Base-by-base conservation (phyloP, 2,113 vertebrate genomes). In the Amphiprion ocellaris region DNA sequence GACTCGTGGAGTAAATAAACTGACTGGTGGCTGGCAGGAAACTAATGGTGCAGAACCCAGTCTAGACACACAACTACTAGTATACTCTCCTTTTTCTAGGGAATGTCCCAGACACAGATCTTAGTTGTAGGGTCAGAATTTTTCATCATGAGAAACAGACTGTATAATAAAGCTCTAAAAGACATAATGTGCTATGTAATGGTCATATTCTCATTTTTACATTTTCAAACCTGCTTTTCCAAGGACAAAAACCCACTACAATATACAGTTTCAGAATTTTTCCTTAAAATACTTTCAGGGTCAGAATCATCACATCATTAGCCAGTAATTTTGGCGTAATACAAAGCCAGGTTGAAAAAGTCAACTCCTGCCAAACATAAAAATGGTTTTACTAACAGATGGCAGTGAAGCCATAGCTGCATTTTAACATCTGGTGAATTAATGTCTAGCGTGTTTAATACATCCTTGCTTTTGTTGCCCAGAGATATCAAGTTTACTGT, bases 1-100 rank as follows among this genome's bases (percentile, higher is more conserved):
- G 54, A 65, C 33, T 69, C 55, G 41, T 23, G 54, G 66, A 21
- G 79, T 62, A 87, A 87, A 84, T 80, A 82, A 78, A 54, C 77
- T 69, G 59, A 68, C 16, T 47, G 46, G 52, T 12, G 17, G 8
- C 11, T 82, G 72, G 54, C 73, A 70, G 58, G 64, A 24, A 37
- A 70, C 68, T 83, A 44, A 71, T 54, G 46, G n/a, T 66, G 56
- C 50, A 69, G 59, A 66, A 71, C 17, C 52, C 23, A 56, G 49
- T n/a, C 55, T 61, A 68, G 11, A 19, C 63, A 53, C 26, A 37
- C 47, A 53, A 55, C 50, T 23, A 10, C 33, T 37, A 37, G 33
- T 37, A 1, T 11, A 53, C 53, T 53, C n/a, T 59, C 1, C 41
- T 24, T 0, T 7, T 8, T 53, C 28, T 78, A 52, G 19, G n/a